Evolutionary conservation across 2,888 invertebrate species (phyloP), one percentile per base, ranked within the genome.

Genomic region (Enchytraeus crypticus): DNA sequence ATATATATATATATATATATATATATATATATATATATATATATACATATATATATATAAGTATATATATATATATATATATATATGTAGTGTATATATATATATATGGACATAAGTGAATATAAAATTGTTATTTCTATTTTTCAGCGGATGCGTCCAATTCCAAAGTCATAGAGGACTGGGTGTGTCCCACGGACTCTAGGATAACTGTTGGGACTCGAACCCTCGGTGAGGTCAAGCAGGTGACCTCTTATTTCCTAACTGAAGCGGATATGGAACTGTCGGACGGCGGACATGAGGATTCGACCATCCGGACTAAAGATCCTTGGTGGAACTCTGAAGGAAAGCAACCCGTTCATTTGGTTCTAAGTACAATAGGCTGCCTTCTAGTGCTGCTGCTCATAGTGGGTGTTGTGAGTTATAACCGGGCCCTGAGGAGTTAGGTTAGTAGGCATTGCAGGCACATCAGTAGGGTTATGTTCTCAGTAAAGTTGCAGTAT

Each of bases 101-200:
- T 38, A 38, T 38, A 14, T 38, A 38, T 38, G 8, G 8, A 38
- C 18, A 8, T 38, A 38, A 14, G 11, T 38, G 18, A 14, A 8
- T 38, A 38, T 38, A 14, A 14, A 38, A 14, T 26, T 4, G 23
- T 55, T 45, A 21, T 43, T 21, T 34, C 51, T 18, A 8, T 21
- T 29, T 27, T 57, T 3, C 63, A 66, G 66, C 60, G 23, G 65
- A 66, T 56, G 63, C 62, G 30, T 58, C 62, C n/a, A 49, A 61
- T 33, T 51, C 60, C 14, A 64, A 64, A 27, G 53, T 63, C 26
- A 29, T 66, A 14, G 66, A 66, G 29, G 66, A 66, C 59, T 66
- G 66, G 66, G 57, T 57, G 3, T 66, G 66, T 57, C 66, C 66
- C 27, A 62, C 59, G n/a, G n/a, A n/a, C 5, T 51, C 59, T 14